phyloP scores from a whole-genome alignment of 92 coral and sea anemone genomes.

The Parazoanthus darwini region DNA sequence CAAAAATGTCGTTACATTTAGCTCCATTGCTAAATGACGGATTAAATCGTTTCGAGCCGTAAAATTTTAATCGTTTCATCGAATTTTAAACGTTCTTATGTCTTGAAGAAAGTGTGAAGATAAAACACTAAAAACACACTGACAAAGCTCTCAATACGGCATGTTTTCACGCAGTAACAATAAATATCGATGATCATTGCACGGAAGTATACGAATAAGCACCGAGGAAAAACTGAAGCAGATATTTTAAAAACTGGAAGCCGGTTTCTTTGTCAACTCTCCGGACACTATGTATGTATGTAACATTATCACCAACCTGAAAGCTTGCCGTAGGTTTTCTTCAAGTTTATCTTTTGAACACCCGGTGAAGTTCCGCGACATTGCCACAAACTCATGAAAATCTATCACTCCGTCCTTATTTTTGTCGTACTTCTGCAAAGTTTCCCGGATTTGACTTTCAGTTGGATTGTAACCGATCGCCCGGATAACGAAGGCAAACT shows the following conservation, averaged over 20 bases:
- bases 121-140: not conserved
- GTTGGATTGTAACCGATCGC: slow-evolving; percentile 83
- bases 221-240: not conserved
- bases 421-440: slow-evolving; percentile 64
- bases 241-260: not conserved
- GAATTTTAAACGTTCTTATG: not conserved
- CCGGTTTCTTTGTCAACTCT: not conserved
- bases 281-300: not conserved
- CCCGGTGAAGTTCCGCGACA: slow-evolving; percentile 77
- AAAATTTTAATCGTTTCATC: too few relatives aligned
- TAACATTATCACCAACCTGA: slow-evolving; percentile 60
- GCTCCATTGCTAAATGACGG: not conserved
- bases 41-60: not conserved
- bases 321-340: slow-evolving; percentile 78
- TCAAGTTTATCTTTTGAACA: slow-evolving; percentile 70
- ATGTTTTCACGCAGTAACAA: not conserved
- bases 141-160: not conserved
- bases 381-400: slow-evolving; percentile 78
- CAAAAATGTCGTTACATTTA: too few relatives aligned
- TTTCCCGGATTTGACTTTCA: slow-evolving; percentile 62
- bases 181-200: not conserved
- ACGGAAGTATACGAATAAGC: not conserved
- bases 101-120: not conserved
- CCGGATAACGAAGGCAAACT: slow-evolving; percentile 73
- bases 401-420: slow-evolving; percentile 85